Percentiles rank a stretch among this genome's conserved stretches.
Evolutionary conservation across 2,113 vertebrate species (phyloP).

Genomic region (Chionomys nivalis): DNA sequence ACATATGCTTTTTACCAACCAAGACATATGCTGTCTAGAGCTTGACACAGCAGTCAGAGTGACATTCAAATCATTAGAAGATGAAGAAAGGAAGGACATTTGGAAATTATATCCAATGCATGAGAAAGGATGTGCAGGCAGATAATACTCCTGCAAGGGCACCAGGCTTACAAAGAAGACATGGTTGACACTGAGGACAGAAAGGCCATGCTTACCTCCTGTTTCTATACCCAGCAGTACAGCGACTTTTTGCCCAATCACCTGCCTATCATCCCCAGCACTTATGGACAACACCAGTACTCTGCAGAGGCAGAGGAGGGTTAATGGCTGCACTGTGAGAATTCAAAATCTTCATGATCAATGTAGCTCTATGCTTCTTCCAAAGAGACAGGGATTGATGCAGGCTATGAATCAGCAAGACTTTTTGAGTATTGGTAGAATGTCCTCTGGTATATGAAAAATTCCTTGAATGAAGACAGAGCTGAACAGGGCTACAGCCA

Average conservation of each 20-base stretch:
- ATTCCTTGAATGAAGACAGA: not conserved
- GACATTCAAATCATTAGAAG: not conserved
- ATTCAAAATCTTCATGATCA: not conserved
- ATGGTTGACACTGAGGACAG: not conserved
- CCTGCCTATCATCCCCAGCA: not conserved
- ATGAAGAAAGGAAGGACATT: not conserved
- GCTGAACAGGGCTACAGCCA: not conserved
- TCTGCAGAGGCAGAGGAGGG: not conserved
- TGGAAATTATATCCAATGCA: not conserved
- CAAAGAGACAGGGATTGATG: not conserved
- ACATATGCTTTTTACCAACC: not conserved
- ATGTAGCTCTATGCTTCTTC: not conserved
- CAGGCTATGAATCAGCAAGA: not conserved
- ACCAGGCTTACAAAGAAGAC: not conserved
- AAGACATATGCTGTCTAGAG: not conserved
- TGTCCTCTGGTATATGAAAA: not conserved
- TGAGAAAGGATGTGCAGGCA: not conserved
- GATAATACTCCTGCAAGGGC: too few species aligned
- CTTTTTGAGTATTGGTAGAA: not conserved
- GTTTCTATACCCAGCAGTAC: not conserved
- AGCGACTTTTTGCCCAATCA: not conserved
- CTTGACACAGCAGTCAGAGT: not conserved
- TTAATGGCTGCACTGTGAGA: not conserved
- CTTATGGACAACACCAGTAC: not conserved
- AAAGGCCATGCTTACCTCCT: not conserved